phyloP scores from a whole-genome alignment of 2,113 vertebrate genomes.

The Cynocephalus volans region DNA sequence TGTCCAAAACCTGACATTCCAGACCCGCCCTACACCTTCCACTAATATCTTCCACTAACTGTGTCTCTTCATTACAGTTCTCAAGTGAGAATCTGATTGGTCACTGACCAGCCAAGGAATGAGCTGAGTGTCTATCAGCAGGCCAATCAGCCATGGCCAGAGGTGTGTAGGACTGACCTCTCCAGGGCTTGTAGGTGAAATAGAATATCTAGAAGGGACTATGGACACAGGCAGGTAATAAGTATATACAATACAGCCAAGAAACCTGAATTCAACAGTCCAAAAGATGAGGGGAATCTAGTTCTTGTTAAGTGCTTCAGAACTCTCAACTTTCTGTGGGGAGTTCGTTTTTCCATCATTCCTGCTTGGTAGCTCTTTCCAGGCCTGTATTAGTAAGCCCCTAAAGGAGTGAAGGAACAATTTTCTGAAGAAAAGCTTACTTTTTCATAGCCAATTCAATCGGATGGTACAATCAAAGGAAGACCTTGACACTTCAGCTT shows the following conservation, averaged over 20 bases:
- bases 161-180: background rate
- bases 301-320: background rate
- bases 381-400: background rate
- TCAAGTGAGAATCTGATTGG: background rate
- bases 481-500: background rate
- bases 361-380: background rate
- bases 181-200: background rate
- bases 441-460: background rate
- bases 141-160: background rate
- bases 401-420: background rate
- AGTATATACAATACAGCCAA: background rate
- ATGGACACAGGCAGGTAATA: background rate
- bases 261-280: background rate
- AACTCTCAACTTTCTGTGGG: background rate
- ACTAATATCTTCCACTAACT: background rate
- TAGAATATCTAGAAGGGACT: background rate
- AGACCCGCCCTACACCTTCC: background rate
- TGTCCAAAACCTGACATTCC: background rate
- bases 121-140: background rate
- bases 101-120: conserved; percentile 15
- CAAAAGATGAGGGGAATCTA: background rate
- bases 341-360: background rate
- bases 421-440: background rate
- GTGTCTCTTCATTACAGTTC: background rate
- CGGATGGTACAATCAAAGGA: background rate